Base-by-base conservation (phyloP, 2,797 vertebrate species). In the Dendrocincla tyrannina region DNA sequence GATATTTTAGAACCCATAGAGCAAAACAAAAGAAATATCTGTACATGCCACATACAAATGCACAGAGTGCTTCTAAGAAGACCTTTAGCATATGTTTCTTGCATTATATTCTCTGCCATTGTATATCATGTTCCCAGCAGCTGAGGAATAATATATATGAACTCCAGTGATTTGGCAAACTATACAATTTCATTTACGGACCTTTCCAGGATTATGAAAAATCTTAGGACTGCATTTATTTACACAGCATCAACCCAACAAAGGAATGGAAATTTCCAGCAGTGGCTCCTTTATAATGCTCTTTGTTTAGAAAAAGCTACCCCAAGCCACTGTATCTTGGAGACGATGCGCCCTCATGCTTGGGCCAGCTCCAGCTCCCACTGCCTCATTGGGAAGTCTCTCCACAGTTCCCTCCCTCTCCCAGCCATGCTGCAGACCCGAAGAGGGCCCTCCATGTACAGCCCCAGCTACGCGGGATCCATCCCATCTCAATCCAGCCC, bases 211-310 rank as follows among this genome's bases (percentile, higher is more conserved):
- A 74, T 90, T 97, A 95, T 95, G 87, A 96, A 86, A 92, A 93
- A 92, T 93, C 91, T 91, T 52, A 89, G 92, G 91, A 96, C 96
- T 93, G 93, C 95, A 74, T 95, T 94, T 97, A 94, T 97, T 96
- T 96, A 95, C 93, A 83, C 95, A 95, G 95, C 91, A 96, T 95
- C 96, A 91, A 79, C 72, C 42, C 94, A 85, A 96, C 96, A 97
- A 96, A 96, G 90, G 93, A 95, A 94, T 97, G 96, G 95, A 97
- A 97, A 95, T 97, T 96, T 96, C 96, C 96, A 90, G 95, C 96
- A 95, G 96, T 95, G 94, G 91, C 93, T 95, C 85, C 80, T 30
- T 87, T 72, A 84, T 91, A 93, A 64, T 72, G 88, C 76, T 72
- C 94, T 95, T 97, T 96, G 84, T 96, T 95, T 96, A 89, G 91